Percentiles rank a stretch among this genome's conserved stretches.
Conservation (phyloP, 2,113 vertebrate species). For the Panthera tigris region DNA sequence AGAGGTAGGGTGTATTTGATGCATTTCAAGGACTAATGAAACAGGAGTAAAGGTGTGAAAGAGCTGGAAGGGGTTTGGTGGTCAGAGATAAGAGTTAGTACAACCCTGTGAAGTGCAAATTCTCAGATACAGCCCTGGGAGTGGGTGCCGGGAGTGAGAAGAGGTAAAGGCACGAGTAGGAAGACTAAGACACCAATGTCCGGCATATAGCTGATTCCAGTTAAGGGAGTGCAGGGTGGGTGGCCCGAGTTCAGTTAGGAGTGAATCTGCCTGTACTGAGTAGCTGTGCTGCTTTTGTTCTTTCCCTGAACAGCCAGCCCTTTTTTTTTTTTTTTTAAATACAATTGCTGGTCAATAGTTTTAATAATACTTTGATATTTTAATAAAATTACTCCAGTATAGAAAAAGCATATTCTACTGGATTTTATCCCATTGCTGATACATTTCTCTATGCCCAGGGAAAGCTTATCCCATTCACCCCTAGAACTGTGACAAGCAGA, state of each 20-base stretch:
- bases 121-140: fast-evolving
- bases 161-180: not conserved
- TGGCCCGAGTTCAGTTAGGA: not conserved
- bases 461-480: constrained; percentile 38
- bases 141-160: not conserved
- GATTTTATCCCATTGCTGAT: not conserved
- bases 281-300: not conserved
- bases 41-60: not conserved
- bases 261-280: not conserved
- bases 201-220: not conserved
- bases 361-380: not conserved
- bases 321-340: not conserved
- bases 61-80: not conserved
- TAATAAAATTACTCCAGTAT: constrained; percentile 28
- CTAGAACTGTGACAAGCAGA: not conserved
- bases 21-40: not conserved
- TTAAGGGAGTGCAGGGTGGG: not conserved
- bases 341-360: not conserved
- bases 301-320: not conserved
- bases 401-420: not conserved
- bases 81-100: not conserved
- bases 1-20: not conserved
- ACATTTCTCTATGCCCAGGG: not conserved
- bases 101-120: not conserved
- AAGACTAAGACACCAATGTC: not conserved